These are phyloP conservation scores for Thaumatotibia leucotreta DNA, from an alignment of 1,140 invertebrate species.

Conservation along the genomic window DNA sequence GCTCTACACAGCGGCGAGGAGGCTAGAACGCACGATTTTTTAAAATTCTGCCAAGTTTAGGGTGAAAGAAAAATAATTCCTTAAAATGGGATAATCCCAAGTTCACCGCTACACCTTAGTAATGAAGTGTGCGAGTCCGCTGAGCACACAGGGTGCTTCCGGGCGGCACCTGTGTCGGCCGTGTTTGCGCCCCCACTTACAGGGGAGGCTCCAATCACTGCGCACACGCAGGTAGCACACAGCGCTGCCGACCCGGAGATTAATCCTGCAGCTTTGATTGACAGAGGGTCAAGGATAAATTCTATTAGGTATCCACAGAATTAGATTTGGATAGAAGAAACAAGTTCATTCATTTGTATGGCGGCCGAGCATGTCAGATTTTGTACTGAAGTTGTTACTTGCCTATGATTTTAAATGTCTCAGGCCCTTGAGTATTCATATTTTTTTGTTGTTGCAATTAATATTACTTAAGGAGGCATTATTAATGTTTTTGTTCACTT, in stretches of 20 bases:
- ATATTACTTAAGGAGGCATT: no score
- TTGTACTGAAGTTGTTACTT: no score
- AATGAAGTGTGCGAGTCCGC: constrained; percentile 30
- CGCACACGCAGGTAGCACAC: constrained; percentile 38
- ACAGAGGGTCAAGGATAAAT: neutral
- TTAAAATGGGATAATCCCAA: neutral
- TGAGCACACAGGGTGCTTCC: constrained; percentile 47
- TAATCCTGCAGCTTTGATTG: neutral
- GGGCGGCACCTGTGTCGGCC: constrained; percentile 54
- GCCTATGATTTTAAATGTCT: no score
- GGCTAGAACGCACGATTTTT: no score
- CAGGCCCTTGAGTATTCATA: no score
- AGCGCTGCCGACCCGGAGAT: neutral
- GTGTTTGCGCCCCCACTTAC: constrained; percentile 66
- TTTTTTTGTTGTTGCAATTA: no score
- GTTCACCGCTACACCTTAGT: constrained; percentile 13
- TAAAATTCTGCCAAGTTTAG: neutral
- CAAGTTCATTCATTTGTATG: no score
- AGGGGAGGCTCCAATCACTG: constrained; percentile 48
- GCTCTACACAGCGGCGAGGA: no score
- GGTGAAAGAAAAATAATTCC: neutral
- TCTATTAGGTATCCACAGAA: no score
- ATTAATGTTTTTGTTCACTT: no score
- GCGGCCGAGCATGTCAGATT: no score
- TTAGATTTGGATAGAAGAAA: no score